These are phyloP conservation scores for Anoplophora glabripennis DNA, from an alignment of 1,140 invertebrate genomes.

Conservation along the genomic window DNA sequence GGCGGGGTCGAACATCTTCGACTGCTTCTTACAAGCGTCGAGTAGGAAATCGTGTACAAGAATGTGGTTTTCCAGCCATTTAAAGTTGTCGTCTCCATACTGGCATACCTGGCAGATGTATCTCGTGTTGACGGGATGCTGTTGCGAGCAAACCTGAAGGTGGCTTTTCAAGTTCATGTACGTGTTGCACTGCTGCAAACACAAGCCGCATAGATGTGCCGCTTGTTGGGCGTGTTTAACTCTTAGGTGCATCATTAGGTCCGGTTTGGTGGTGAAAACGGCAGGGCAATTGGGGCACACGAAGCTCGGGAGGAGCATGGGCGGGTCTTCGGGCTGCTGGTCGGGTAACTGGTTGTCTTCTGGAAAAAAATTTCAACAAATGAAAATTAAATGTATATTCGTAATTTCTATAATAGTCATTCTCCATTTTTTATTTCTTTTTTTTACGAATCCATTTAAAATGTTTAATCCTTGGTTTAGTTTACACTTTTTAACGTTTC, in stretches of 20 bases:
- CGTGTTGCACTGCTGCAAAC: constrained; percentile 55
- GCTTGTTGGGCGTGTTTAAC: constrained; percentile 57
- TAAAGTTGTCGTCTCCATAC: constrained; percentile 58
- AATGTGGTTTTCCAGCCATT: constrained; percentile 58
- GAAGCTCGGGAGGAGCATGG: constrained; percentile 31
- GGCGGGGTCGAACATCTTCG: constrained; percentile 52
- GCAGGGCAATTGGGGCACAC: constrained; percentile 40
- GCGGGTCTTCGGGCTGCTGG: constrained; percentile 47
- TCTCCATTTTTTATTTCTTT: no score
- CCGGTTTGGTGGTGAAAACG: constrained; percentile 47
- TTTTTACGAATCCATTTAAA: no score
- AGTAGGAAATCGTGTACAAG: constrained; percentile 56
- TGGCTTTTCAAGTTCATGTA: constrained; percentile 54
- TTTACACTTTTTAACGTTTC: no score
- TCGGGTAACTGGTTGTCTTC: constrained; percentile 41
- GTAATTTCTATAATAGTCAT: no score
- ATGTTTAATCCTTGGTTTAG: no score
- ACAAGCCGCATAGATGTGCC: constrained; percentile 58
- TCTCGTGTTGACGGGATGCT: constrained; percentile 48
- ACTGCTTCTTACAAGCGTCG: constrained; percentile 46
- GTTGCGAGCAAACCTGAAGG: constrained; percentile 52
- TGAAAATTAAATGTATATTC: no score
- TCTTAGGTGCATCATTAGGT: constrained; percentile 57
- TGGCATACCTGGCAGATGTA: constrained; percentile 57
- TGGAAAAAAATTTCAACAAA: constrained; percentile 4